Evolutionary conservation across 2,113 vertebrate species (phyloP), one percentile per base, ranked within the genome.

Genomic region (Apus apus): DNA sequence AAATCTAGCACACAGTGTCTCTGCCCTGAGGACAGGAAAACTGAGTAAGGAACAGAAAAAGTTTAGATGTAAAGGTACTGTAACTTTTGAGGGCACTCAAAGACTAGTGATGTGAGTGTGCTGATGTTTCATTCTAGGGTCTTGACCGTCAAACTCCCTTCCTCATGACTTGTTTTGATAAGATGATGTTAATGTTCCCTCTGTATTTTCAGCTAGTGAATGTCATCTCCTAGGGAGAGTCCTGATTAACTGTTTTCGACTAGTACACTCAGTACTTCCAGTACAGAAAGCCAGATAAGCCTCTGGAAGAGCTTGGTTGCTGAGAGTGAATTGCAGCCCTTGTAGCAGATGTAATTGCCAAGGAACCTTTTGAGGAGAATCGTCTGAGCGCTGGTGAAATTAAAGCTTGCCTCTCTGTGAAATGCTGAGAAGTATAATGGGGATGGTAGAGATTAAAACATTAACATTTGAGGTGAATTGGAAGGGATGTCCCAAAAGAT

Each of bases 271-370:
- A 45, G 65, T 82, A 64, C 45, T 87, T 75, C 30, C 67, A 36
- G 40, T 68, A 46, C 22, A 91, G 76, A 68, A 30, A 89, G 48
- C 10, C 77, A 68, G 65, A 91, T 50, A 58, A 72, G 29, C 36
- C 81, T 87, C 45, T 67, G n/a, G 54, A 92, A 92, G 40, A 92
- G 58, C 36, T 27, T 77, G 27, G 15, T 67, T 94, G 79, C 65
- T 56, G 70, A 87, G 30, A 83, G 45, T 81, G 70, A 85, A 46
- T 85, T 87, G 65, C 74, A 71, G 43, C 38, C 85, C 57, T 57
- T 81, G 38, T 64, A 66, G 65, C 56, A 93, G 65, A 91, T 81
- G n/a, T 58, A 92, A 50, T 86, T 96, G 57, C 57, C 70, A 65
- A 82, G 61, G 27, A 91, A 53, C 18, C 32, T 87, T 86, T 90